Conservation (phyloP, 1,140 invertebrate genomes). For the Drosophila kanapiae region DNA sequence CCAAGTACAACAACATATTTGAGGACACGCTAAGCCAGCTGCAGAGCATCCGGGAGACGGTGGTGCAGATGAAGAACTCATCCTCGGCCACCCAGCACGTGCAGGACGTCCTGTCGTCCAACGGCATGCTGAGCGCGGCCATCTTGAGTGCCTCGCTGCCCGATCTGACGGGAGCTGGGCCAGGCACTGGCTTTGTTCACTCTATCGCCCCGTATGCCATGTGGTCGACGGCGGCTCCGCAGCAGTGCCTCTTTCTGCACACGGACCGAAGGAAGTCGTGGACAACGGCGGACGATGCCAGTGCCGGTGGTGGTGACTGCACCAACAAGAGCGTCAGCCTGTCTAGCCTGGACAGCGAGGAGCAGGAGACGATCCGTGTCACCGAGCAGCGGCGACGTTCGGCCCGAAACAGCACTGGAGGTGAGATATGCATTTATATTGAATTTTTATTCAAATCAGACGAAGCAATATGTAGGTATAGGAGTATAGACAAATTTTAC, state of each 20-base stretch:
- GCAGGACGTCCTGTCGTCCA: conserved; percentile 58
- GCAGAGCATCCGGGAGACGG: conserved; percentile 82
- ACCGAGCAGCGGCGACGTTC: conserved; percentile 85
- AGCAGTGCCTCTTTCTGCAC: conserved; percentile 84
- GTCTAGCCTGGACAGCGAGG: conserved; percentile 87
- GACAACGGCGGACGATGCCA: conserved; percentile 90
- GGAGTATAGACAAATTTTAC: no score
- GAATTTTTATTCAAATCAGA: neutral
- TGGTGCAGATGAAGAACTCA: conserved; percentile 85
- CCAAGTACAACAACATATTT: conserved; percentile 85
- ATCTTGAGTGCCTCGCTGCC: conserved; percentile 87
- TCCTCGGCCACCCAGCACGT: conserved; percentile 59
- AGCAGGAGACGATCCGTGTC: conserved; percentile 85
- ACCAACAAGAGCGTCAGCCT: conserved; percentile 86
- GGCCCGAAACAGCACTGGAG: conserved; percentile 86
- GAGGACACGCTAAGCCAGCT: conserved; percentile 86
- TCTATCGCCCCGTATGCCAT: conserved; percentile 50
- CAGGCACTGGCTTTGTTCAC: conserved; percentile 13
- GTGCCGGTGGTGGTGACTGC: conserved; percentile 79
- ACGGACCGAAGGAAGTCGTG: conserved; percentile 91
- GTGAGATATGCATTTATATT: conserved; percentile 36
- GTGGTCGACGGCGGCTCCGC: conserved; percentile 71
- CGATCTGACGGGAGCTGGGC: conserved; percentile 63
- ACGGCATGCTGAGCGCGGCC: conserved; percentile 65
- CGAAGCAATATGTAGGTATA: no score